phyloP scores from a whole-genome alignment of 2,797 vertebrate species.

The Intellagama lesueurii region DNA sequence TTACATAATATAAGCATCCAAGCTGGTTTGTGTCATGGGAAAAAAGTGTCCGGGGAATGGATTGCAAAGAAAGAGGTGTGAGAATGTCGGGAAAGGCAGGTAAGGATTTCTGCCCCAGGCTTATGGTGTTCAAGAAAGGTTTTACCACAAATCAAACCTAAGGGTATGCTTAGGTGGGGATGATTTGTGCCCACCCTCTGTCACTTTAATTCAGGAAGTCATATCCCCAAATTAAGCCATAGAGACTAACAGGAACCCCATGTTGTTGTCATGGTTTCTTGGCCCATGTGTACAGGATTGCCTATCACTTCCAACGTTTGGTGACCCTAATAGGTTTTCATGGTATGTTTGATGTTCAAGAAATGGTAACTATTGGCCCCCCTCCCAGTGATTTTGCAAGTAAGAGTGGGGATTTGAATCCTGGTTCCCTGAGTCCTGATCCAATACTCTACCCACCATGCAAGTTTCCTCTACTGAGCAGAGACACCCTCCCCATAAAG shows the following conservation, averaged over 20 bases:
- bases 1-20: background rate
- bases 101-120: background rate
- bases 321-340: too few relatives aligned
- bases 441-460: background rate
- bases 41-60: background rate
- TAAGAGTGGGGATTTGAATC: background rate
- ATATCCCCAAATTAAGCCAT: too few relatives aligned
- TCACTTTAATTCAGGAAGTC: too few relatives aligned
- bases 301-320: too few relatives aligned
- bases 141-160: background rate
- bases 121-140: background rate
- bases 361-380: too few relatives aligned
- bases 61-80: background rate
- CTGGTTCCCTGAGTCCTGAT: background rate
- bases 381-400: background rate
- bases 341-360: too few relatives aligned
- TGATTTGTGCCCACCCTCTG: background rate
- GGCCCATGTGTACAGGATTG: background rate
- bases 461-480: background rate
- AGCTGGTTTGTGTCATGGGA: background rate
- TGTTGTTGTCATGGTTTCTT: background rate
- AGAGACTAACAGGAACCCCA: too few relatives aligned
- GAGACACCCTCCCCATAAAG: background rate
- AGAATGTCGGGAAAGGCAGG: background rate
- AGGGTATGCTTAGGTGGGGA: background rate